Evolutionary conservation across 2,888 invertebrate species (phyloP), one percentile per base, ranked within the genome.

Genomic region (Lithophane socia): DNA sequence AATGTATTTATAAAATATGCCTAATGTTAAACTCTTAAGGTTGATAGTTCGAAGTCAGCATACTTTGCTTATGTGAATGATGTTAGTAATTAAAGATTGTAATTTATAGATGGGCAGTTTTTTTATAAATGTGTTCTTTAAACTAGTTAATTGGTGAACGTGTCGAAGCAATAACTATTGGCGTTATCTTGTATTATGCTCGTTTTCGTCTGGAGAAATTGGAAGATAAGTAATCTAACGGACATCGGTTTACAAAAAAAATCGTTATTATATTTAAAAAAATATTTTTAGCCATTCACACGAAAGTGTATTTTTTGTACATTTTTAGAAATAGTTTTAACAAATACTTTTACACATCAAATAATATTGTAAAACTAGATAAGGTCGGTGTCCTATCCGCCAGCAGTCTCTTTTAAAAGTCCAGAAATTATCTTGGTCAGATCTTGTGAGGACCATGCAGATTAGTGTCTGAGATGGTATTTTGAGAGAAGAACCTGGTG

Each of bases 141-240:
- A 54, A 47, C 0, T 61, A n/a, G 18, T 54, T 63, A 0, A 12
- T 21, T 64, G 61, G 42, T 76, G 54, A 69, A 60, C 37, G 47
- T 56, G 13, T 77, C 5, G 13, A 67, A 82, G 82, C 71, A 82
- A 84, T 84, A 78, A 73, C 16, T 60, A 24, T 58, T 9, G 4
- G 37, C 16, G 58, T 49, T 24, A 52, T 56, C n/a, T 44, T 75
- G 61, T 79, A 42, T 52, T 68, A 29, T 52, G 52, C 5, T 29
- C 7, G n/a, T 52, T 21, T 12, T 73, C 8, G 44, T 58, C 29
- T 1, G 16, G 13, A 29, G 24, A 60, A 4, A 42, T 68, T 10
- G 0, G 37, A 42, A 42, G 56, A 68, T 56, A 52, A 52, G 21
- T 66, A 12, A 29, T 66, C 12, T 3, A 47, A 47, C 12, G 8